Evolutionary conservation across 2,888 invertebrate genomes (phyloP).

Genomic region (Nomada flava): DNA sequence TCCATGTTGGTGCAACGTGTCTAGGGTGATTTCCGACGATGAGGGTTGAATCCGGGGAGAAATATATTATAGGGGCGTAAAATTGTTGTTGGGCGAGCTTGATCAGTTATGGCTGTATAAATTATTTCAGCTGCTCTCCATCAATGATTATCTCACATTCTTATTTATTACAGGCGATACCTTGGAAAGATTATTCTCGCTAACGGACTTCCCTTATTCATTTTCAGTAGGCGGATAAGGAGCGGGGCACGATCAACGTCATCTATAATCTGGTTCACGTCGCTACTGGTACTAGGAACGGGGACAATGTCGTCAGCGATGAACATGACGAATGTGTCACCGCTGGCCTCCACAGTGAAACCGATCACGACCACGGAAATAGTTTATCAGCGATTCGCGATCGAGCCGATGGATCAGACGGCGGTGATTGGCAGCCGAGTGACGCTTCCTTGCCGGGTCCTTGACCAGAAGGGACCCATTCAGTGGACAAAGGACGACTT

Average conservation of each 20-base stretch:
- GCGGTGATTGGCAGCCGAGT: slow-evolving; percentile 95
- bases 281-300: slow-evolving; percentile 69
- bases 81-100: too few relatives aligned
- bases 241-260: slow-evolving; percentile 64
- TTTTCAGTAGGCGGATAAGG: slow-evolving; percentile 45
- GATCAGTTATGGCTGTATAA: too few relatives aligned
- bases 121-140: too few relatives aligned
- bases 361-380: slow-evolving; percentile 81
- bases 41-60: background rate
- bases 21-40: background rate
- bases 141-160: too few relatives aligned
- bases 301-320: slow-evolving; percentile 65
- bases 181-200: background rate
- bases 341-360: slow-evolving; percentile 76
- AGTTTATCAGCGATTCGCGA: slow-evolving; percentile 92
- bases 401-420: slow-evolving; percentile 96
- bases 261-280: slow-evolving; percentile 72
- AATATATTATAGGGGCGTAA: too few relatives aligned
- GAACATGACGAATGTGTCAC: slow-evolving; percentile 70
- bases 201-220: background rate
- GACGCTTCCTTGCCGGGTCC: slow-evolving; percentile 95
- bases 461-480: slow-evolving; percentile 94
- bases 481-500: slow-evolving; percentile 99
- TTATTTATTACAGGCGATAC: too few relatives aligned
- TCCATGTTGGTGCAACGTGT: background rate